Percentiles rank a stretch among this genome's conserved stretches.
Conservation (phyloP, 1,140 invertebrate genomes). For the Stegodyphus dumicola region DNA sequence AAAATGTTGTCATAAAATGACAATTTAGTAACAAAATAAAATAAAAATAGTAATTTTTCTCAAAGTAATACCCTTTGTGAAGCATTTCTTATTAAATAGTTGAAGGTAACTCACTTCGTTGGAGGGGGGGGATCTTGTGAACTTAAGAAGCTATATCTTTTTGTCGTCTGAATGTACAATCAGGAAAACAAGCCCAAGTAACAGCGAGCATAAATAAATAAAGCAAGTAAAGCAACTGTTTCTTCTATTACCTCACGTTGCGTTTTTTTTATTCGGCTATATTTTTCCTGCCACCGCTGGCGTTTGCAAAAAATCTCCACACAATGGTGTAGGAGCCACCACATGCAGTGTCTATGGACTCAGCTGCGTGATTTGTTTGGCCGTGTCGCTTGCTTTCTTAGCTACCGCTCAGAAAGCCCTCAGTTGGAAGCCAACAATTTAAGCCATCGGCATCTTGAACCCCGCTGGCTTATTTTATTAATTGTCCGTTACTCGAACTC, state of each 20-base stretch:
- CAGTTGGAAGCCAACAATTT: slow-evolving; percentile 44
- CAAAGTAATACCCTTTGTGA: no score
- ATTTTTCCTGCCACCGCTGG: slow-evolving; percentile 15
- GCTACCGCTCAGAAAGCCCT: slow-evolving; percentile 14
- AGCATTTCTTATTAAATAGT: no score
- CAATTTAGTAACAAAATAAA: no score
- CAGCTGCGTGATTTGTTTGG: slow-evolving; percentile 52
- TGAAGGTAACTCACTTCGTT: no score
- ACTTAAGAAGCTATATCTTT: neutral
- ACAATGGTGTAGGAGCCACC: slow-evolving; percentile 36
- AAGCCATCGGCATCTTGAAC: slow-evolving; percentile 50
- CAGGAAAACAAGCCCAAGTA: slow-evolving; percentile 42
- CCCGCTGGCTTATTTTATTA: slow-evolving; percentile 53
- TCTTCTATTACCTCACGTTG: slow-evolving; percentile 46
- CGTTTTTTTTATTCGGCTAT: slow-evolving; percentile 30
- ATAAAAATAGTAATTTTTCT: no score
- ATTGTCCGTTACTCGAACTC: slow-evolving; percentile 41
- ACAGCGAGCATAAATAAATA: slow-evolving; percentile 31
- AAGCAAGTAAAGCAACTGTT: slow-evolving; percentile 29
- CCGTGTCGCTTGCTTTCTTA: slow-evolving; percentile 20
- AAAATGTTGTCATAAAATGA: no score
- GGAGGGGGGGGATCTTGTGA: neutral
- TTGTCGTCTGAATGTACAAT: slow-evolving; percentile 11
- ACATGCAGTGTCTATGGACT: slow-evolving; percentile 8
- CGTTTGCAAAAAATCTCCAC: slow-evolving; percentile 27